A percentile compares a stretch with the other conserved stretches of the same genome.
phyloP scores from a whole-genome alignment of 1,140 invertebrate genomes.

The Idris sp. region DNA sequence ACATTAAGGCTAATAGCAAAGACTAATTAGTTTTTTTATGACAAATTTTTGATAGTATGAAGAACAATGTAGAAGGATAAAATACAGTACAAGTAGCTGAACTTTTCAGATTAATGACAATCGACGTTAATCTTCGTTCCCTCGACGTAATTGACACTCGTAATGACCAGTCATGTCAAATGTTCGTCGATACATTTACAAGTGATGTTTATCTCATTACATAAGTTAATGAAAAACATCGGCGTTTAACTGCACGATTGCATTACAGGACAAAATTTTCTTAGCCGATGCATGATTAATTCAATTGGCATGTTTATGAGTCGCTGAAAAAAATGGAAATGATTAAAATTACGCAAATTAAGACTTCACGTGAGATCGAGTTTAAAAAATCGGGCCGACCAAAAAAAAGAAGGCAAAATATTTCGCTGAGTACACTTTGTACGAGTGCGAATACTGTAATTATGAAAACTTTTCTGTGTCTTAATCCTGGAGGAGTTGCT shows the following conservation, averaged over 20 bases:
- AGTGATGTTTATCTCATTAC: conserved; percentile 27
- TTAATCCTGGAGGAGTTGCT: conserved; percentile 45
- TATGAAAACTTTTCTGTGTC: conserved; percentile 48
- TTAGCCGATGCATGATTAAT: conserved; percentile 32
- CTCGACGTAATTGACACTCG: conserved; percentile 23
- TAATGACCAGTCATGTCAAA: conserved; percentile 30
- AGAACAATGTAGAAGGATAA: too few species aligned
- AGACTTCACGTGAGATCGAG: conserved; percentile 21
- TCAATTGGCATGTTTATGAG: conserved; percentile 25
- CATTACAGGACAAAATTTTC: conserved; percentile 30
- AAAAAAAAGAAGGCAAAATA: conserved; percentile 10
- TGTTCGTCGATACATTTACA: conserved; percentile 24
- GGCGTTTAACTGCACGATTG: conserved; percentile 39
- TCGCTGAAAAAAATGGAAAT: conserved; percentile 22
- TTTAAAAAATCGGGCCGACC: conserved; percentile 12
- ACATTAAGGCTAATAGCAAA: too few species aligned
- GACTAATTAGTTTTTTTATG: too few species aligned
- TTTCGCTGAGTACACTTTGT: conserved; percentile 29
- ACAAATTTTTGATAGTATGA: too few species aligned
- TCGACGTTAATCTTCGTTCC: conserved; percentile 8
- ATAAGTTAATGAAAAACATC: conserved; percentile 38
- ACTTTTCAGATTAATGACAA: conserved; percentile 14
- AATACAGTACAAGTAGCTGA: too few species aligned
- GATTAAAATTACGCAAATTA: conserved; percentile 47
- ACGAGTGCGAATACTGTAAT: conserved; percentile 46